phyloP scores from a whole-genome alignment of 2,888 invertebrate genomes.

The Melanostoma mellinum region DNA sequence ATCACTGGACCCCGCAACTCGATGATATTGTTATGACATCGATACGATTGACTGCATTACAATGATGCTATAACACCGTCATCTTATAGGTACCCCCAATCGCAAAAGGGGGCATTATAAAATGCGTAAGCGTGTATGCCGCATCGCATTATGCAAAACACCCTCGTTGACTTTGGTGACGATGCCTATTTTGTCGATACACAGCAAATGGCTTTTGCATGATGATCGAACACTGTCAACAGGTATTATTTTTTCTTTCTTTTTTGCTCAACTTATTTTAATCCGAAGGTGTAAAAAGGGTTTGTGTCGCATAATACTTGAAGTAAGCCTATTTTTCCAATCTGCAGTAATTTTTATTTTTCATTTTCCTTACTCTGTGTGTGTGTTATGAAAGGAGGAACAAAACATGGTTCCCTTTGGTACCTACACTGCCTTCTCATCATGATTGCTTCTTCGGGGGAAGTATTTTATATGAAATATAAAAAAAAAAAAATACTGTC shows the following conservation, averaged over 20 bases:
- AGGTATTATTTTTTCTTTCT: constrained; percentile 49
- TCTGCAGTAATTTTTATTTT: constrained; percentile 29
- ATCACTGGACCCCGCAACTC: constrained; percentile 45
- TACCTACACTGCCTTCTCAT: constrained; percentile 36
- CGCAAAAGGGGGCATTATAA: constrained; percentile 55
- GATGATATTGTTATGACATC: constrained; percentile 69
- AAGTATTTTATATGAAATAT: constrained; percentile 26
- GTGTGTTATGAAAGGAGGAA: constrained; percentile 55
- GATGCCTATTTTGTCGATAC: constrained; percentile 24
- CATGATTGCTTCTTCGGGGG: constrained; percentile 43
- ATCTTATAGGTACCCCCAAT: constrained; percentile 67
- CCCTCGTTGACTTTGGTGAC: constrained; percentile 67
- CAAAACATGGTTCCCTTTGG: constrained; percentile 32
- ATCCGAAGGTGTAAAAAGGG: constrained; percentile 72
- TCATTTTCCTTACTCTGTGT: constrained; percentile 44
- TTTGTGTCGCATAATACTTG: constrained; percentile 68
- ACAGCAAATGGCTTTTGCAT: constrained; percentile 47
- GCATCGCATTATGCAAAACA: constrained; percentile 72
- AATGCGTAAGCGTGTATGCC: constrained; percentile 68
- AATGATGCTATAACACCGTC: constrained; percentile 72
- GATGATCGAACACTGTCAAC: constrained; percentile 70
- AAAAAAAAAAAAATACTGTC: constrained; percentile 44
- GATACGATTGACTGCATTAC: constrained; percentile 72
- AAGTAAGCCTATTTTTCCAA: constrained; percentile 56
- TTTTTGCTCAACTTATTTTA: constrained; percentile 35